Conservation (phyloP, 2,797 vertebrate genomes). For the Gorsachius magnificus region DNA sequence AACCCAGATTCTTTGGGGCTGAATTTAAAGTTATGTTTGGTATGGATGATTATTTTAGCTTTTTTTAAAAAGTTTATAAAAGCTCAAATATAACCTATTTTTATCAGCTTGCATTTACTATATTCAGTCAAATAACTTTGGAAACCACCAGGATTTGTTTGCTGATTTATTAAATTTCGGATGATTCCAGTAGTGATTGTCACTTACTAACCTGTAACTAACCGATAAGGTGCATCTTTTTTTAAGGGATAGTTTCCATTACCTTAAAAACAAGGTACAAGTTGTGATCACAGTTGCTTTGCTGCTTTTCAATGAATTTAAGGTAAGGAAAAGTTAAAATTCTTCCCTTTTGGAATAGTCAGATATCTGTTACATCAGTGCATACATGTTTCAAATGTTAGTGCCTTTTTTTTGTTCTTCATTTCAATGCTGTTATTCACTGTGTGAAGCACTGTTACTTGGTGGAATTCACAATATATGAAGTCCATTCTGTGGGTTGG, state of each 20-base stretch:
- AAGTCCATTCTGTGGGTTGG: neutral
- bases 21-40: neutral
- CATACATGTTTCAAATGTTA: neutral
- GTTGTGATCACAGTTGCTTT: neutral
- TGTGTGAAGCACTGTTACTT: neutral
- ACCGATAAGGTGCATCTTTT: neutral
- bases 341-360: neutral
- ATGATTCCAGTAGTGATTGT: neutral
- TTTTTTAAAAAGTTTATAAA: neutral
- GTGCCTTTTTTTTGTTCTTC: neutral
- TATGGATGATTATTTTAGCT: neutral
- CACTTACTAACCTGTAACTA: neutral
- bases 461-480: neutral
- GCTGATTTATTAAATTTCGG: neutral
- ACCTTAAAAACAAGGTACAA: neutral
- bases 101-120: neutral
- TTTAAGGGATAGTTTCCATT: neutral
- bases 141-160: neutral
- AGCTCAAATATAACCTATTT: neutral
- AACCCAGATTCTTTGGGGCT: neutral
- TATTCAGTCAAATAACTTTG: neutral
- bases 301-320: neutral
- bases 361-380: neutral
- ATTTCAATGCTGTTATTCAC: neutral
- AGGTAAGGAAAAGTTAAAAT: neutral